A percentile compares a stretch with the other conserved stretches of the same genome.
These are phyloP conservation scores for Ammodytes marinus DNA, from an alignment of 2,113 vertebrate genomes.

Conservation along the genomic window DNA sequence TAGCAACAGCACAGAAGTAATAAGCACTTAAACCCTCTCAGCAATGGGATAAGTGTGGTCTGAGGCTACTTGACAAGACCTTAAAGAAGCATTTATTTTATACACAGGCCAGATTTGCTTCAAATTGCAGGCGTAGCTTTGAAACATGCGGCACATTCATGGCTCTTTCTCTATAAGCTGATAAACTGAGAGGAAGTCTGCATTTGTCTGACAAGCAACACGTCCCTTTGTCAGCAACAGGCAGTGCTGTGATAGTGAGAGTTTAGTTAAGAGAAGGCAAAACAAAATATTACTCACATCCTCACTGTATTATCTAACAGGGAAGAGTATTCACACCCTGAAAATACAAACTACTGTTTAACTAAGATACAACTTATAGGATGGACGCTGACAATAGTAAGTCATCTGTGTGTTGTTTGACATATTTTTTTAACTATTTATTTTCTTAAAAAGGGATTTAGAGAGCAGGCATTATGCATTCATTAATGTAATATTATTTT, in stretches of 20 bases:
- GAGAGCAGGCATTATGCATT: neutral
- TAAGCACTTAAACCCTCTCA: neutral
- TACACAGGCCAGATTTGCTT: conserved; percentile 1
- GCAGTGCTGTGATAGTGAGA: conserved; percentile 5
- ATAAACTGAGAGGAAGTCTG: conserved; percentile 74
- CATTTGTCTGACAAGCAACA: conserved; percentile 57
- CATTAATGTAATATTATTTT: neutral
- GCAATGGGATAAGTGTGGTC: neutral
- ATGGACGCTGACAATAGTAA: conserved; percentile 66
- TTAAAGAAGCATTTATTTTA: neutral
- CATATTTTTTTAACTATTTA: neutral
- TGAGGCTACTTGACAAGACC: neutral
- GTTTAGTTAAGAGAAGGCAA: neutral
- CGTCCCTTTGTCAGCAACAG: conserved; percentile 35
- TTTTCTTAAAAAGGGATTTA: neutral
- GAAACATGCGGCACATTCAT: neutral
- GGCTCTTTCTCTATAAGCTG: conserved; percentile 24
- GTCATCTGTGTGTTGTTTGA: conserved; percentile 28
- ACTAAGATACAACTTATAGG: neutral
- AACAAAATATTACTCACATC: conserved; percentile 30
- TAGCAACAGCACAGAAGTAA: neutral
- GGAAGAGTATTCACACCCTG: neutral
- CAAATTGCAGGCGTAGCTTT: neutral
- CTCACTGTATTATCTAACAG: neutral
- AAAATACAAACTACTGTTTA: neutral